Percentiles rank a stretch among this genome's conserved stretches.
These are phyloP conservation scores for Heliconius cydno DNA, from an alignment of 2,888 invertebrate species.

Conservation along the genomic window DNA sequence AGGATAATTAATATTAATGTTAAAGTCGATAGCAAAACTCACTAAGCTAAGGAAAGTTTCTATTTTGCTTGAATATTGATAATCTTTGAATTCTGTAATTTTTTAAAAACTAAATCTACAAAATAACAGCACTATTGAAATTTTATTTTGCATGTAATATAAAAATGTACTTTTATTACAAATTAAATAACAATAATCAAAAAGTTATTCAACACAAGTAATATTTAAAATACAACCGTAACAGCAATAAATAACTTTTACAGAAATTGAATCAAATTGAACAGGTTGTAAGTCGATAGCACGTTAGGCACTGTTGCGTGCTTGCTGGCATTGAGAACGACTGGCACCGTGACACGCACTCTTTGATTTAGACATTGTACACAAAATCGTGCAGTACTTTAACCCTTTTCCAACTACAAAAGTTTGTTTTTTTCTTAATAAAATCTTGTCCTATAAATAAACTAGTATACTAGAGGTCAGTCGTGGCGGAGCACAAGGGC, in stretches of 20 bases:
- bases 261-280: conserved; percentile 80
- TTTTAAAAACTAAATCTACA: not conserved
- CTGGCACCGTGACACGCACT: conserved; percentile 56
- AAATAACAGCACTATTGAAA: not conserved
- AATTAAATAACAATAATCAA: conserved; percentile 30
- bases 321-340: conserved; percentile 54
- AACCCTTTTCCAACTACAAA: not conserved
- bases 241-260: conserved; percentile 77
- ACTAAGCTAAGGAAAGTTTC: conserved; percentile 64
- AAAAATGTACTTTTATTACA: not conserved
- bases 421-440: not conserved
- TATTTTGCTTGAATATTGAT: not conserved
- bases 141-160: not conserved
- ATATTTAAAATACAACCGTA: conserved; percentile 39
- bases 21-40: conserved; percentile 44
- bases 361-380: conserved; percentile 68
- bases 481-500: too few species aligned
- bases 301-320: conserved; percentile 78
- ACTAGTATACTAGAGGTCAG: not conserved
- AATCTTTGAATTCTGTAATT: not conserved
- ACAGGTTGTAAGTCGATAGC: conserved; percentile 81
- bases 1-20: not conserved
- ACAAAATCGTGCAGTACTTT: not conserved
- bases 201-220: not conserved
- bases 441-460: not conserved